Evolutionary conservation across 2,113 vertebrate species (phyloP).

Genomic region (Pangasianodon hypophthalmus): DNA sequence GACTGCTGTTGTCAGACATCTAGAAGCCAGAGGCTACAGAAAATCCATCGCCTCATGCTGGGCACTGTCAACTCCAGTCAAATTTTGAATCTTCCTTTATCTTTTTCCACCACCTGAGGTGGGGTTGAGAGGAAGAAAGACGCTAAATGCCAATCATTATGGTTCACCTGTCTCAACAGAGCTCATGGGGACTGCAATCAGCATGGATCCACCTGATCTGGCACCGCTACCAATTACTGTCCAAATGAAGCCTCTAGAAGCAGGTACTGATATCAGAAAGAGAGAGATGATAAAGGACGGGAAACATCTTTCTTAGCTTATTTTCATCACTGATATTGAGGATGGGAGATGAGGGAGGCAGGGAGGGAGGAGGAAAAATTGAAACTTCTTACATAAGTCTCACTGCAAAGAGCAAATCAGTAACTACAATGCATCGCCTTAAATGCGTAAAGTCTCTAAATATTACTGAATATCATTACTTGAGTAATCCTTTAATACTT

Average conservation of each 20-base stretch:
- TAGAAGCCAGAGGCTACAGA: neutral
- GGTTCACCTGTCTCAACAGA: slow-evolving; percentile 59
- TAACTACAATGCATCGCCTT: neutral
- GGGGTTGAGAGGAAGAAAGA: slow-evolving; percentile 46
- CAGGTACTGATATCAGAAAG: slow-evolving; percentile 66
- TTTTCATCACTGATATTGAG: slow-evolving; percentile 62
- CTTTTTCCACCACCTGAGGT: slow-evolving; percentile 8
- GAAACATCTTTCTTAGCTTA: slow-evolving; percentile 67
- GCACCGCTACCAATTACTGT: slow-evolving; percentile 60
- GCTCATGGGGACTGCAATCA: slow-evolving; percentile 42
- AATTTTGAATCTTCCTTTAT: neutral
- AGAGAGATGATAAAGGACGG: slow-evolving; percentile 61
- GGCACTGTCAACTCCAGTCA: slow-evolving; percentile 10
- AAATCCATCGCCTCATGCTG: neutral
- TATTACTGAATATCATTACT: neutral
- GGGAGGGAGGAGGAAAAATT: slow-evolving; percentile 62
- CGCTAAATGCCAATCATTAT: slow-evolving; percentile 61
- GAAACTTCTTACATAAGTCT: slow-evolving; percentile 51
- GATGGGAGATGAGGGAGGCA: slow-evolving; percentile 49
- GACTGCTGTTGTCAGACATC: neutral
- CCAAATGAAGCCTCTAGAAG: slow-evolving; percentile 40
- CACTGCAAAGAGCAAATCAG: neutral
- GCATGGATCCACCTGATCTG: slow-evolving; percentile 51
- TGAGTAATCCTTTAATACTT: neutral
- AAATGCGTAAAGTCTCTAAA: neutral